Conservation (phyloP, 1,140 invertebrate species). For the Adoxophyes honmai region DNA sequence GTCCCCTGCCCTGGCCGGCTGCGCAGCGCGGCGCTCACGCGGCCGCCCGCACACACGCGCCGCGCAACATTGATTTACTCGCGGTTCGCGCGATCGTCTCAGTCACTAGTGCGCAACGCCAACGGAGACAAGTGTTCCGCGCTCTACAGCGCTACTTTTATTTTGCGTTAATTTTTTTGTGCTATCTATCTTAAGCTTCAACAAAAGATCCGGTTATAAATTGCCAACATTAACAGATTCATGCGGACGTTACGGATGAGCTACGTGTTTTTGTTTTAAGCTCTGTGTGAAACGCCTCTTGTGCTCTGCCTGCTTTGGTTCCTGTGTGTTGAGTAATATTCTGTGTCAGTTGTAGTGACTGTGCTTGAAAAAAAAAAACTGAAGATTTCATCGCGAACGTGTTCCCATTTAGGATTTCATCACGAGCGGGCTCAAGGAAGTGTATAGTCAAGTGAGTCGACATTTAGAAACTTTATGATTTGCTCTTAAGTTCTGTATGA, state of each 20-base stretch:
- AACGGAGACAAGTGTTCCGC: slow-evolving; percentile 55
- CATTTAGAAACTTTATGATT: not conserved
- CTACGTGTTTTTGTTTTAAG: slow-evolving; percentile 25
- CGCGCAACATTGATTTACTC: slow-evolving; percentile 21
- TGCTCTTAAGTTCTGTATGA: slow-evolving; percentile 2
- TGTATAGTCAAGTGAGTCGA: slow-evolving; percentile 70
- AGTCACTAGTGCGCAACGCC: slow-evolving; percentile 73
- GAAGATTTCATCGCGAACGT: slow-evolving; percentile 68
- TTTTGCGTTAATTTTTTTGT: slow-evolving; percentile 63
- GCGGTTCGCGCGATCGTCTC: slow-evolving; percentile 42
- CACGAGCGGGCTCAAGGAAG: slow-evolving; percentile 74
- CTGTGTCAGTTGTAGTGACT: slow-evolving; percentile 67
- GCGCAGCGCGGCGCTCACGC: slow-evolving; percentile 35
- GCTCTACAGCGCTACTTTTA: slow-evolving; percentile 45
- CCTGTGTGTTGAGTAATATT: slow-evolving; percentile 68
- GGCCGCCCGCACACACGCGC: slow-evolving; percentile 9
- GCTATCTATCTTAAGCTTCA: slow-evolving; percentile 40
- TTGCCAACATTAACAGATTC: slow-evolving; percentile 33
- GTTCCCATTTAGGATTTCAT: slow-evolving; percentile 71
- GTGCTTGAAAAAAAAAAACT: slow-evolving; percentile 59
- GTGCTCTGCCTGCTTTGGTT: slow-evolving; percentile 47
- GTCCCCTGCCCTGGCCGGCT: slow-evolving; percentile 24
- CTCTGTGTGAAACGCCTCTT: slow-evolving; percentile 35
- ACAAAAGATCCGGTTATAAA: slow-evolving; percentile 53
- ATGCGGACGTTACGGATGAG: slow-evolving; percentile 29